Evolutionary conservation across 2,797 vertebrate species (phyloP).

Genomic region (Pristis pectinata): DNA sequence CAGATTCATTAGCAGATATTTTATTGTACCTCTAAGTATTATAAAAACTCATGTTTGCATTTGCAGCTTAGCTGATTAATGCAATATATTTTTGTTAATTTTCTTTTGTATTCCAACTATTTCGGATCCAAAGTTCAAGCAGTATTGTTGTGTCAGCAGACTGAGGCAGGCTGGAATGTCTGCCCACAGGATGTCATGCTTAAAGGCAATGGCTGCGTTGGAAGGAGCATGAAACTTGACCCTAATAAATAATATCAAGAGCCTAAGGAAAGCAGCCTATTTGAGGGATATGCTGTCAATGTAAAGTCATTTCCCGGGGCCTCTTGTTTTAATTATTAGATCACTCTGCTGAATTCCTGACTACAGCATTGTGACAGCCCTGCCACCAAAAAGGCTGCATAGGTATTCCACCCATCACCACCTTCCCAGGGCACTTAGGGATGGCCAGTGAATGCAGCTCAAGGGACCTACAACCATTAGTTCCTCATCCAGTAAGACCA

Average conservation of each 20-base stretch:
- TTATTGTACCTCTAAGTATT: constrained; percentile 2
- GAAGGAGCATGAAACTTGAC: neutral
- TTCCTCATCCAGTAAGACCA: neutral
- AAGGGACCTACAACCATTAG: neutral
- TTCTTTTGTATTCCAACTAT: neutral
- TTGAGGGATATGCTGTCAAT: neutral
- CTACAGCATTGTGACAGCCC: neutral
- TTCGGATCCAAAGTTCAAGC: neutral
- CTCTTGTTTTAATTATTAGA: neutral
- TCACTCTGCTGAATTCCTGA: neutral
- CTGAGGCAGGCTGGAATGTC: neutral
- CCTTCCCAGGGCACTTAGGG: neutral
- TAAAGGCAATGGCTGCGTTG: neutral
- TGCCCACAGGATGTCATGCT: neutral
- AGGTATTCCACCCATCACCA: neutral
- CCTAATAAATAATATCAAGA: neutral
- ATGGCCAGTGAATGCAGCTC: neutral
- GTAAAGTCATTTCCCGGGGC: neutral
- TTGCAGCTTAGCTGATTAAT: constrained; percentile 6
- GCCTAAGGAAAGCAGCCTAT: neutral
- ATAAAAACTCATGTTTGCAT: neutral
- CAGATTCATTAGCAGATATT: constrained; percentile 21
- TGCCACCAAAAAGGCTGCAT: neutral
- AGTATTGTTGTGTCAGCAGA: neutral
- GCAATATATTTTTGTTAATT: constrained; percentile 4